Percentiles rank a stretch among this genome's conserved stretches.
These are phyloP conservation scores for Bombus affinis DNA, from an alignment of 1,140 invertebrate genomes.

Conservation along the genomic window DNA sequence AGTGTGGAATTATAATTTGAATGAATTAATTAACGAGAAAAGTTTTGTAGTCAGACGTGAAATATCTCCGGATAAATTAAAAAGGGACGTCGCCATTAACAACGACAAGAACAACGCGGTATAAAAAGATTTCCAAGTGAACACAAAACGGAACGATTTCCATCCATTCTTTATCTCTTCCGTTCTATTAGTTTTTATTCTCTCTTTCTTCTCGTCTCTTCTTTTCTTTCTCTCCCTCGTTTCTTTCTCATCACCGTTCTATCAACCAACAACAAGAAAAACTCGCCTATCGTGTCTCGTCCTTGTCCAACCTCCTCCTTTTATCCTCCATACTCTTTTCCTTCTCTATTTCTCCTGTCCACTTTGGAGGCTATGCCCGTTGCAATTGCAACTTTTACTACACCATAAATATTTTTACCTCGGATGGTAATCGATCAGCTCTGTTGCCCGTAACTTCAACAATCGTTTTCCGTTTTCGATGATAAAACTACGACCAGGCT, in stretches of 20 bases:
- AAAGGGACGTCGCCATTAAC: not conserved
- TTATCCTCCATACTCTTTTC: not conserved
- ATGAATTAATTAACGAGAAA: no score
- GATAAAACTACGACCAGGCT: conserved; percentile 7
- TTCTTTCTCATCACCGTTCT: not conserved
- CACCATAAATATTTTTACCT: conserved; percentile 43
- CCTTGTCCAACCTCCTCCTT: not conserved
- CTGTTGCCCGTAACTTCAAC: not conserved
- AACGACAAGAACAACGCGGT: not conserved
- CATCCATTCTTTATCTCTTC: not conserved
- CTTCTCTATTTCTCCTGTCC: not conserved
- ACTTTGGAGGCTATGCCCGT: not conserved
- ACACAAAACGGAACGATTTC: conserved; percentile 9
- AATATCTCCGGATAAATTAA: conserved; percentile 11
- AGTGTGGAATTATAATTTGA: conserved; percentile 19
- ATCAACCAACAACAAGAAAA: not conserved
- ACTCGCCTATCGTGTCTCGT: not conserved
- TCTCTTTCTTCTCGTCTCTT: not conserved
- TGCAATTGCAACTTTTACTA: conserved; percentile 38
- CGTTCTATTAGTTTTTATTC: not conserved
- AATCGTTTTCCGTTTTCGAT: conserved; percentile 1
- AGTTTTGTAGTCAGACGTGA: not conserved
- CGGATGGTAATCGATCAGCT: conserved; percentile 42
- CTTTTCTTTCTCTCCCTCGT: not conserved
- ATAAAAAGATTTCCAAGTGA: not conserved